Conservation (phyloP, 2,113 vertebrate genomes). For the Dasyurus viverrinus region DNA sequence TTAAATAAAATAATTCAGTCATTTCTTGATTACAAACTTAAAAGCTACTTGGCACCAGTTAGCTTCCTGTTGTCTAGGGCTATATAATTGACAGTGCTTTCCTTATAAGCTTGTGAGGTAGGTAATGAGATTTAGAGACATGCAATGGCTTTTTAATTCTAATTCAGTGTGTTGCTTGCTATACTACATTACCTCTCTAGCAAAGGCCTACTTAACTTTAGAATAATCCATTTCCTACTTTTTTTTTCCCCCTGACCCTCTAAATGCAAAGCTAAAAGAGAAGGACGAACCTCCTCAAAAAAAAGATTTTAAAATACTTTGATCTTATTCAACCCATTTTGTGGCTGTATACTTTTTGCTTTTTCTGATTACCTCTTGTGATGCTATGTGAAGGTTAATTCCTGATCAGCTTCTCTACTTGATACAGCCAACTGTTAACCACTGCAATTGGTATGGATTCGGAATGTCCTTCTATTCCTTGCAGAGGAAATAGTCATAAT, state of each 20-base stretch:
- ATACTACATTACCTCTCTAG: background rate
- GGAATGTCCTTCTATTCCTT: conserved; percentile 21
- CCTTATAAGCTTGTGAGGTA: background rate
- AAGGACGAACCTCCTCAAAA: background rate
- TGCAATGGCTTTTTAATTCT: background rate
- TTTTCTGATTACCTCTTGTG: background rate
- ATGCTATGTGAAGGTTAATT: background rate
- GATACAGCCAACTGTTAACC: conserved; percentile 5
- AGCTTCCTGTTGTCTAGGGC: background rate
- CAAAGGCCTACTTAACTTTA: background rate
- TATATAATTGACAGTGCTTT: background rate
- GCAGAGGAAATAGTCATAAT: conserved; percentile 44
- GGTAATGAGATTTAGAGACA: background rate
- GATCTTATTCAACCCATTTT: background rate
- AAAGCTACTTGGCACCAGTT: conserved; percentile 18
- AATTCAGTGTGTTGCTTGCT: background rate
- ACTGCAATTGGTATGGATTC: conserved; percentile 9
- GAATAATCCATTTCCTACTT: conserved; percentile 13
- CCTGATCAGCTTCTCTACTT: background rate
- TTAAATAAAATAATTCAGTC: conserved; percentile 31
- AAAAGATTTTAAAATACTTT: conserved; percentile 17
- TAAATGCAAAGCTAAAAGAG: background rate
- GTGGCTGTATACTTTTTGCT: conserved; percentile 13
- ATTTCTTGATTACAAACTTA: conserved; percentile 36
- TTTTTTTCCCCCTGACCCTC: conserved; percentile 1